Base-by-base conservation (phyloP, 2,888 invertebrate species). In the Drosophila pullipes region DNA sequence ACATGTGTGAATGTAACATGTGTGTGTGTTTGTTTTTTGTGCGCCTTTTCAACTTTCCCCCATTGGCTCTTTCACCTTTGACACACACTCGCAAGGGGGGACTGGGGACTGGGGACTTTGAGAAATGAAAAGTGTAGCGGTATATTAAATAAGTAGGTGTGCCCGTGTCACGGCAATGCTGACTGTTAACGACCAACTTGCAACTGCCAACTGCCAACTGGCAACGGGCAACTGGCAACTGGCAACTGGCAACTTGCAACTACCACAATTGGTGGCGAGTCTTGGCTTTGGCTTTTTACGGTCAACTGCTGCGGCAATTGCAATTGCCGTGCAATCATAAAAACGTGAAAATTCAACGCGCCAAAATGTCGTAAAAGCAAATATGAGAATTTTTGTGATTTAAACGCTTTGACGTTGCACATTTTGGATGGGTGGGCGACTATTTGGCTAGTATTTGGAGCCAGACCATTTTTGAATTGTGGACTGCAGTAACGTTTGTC, bases 81-180 rank as follows among this genome's bases (percentile, higher is more conserved):
- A 83, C 83, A 71, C 62, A 61, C 59, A 67, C 53, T 41, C 54
- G 28, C 35, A 35, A 18, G 18, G 25, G 18, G 3, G 35, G 33
- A 13, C 33, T 2, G 35, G 4, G 1, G 53, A 11, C 33, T 11
- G 22, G 35, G 35, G 1, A 10, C 39, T 67, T 64, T 76, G 63
- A 71, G 69, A 85, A 82, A 88, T 88, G 76, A 86, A 86, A 86
- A 83, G 84, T 89, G 76, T 82, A 74, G 74, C 89, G 84, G 86
- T 85, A 88, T 90, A 90, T 85, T 90, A 89, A 85, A 85, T 90
- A 85, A 90, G 85, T 89, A 81, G 85, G 90, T 74, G 89, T 80
- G 77, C 75, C 76, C 74, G 60, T 73, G 67, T 81, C 76, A 60
- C 72, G 80, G 69, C 83, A 80, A 68, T 76, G 83, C 83, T 66